These are phyloP conservation scores for Podarcis lilfordi DNA, from an alignment of 2,797 vertebrate genomes.

Conservation along the genomic window DNA sequence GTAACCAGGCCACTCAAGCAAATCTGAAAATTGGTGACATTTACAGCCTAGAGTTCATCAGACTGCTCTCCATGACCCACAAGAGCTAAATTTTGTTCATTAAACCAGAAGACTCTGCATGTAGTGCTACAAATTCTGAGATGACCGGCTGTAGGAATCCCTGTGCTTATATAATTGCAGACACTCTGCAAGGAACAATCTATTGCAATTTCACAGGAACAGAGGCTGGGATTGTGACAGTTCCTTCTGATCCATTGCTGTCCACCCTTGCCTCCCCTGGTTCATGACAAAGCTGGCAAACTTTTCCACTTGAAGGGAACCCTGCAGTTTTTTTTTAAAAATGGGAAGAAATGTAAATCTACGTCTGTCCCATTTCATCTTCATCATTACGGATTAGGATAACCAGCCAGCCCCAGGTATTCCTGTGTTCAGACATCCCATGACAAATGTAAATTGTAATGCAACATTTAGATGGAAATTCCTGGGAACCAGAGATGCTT, in stretches of 20 bases:
- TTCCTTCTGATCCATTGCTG: constrained; percentile 15
- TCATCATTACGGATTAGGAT: neutral
- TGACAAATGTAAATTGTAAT: neutral
- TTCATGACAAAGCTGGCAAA: neutral
- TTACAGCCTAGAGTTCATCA: neutral
- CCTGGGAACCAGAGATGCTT: neutral
- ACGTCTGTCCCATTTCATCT: neutral
- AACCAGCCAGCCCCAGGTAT: neutral
- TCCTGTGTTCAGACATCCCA: neutral
- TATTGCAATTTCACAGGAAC: neutral
- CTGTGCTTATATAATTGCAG: neutral
- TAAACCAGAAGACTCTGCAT: neutral
- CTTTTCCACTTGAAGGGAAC: neutral
- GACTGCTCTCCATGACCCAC: neutral
- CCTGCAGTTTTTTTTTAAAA: neutral
- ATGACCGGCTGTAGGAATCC: constrained; percentile 10
- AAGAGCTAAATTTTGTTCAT: constrained; percentile 3
- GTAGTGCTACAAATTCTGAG: neutral
- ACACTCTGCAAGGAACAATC: neutral
- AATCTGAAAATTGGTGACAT: constrained; percentile 6
- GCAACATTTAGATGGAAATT: neutral
- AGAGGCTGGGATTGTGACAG: neutral
- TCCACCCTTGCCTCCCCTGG: neutral
- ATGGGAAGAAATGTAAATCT: neutral
- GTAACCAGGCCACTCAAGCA: neutral